Evolutionary conservation across 2,888 invertebrate species (phyloP), one percentile per base, ranked within the genome.

Genomic region (Epistrophe grossulariae): DNA sequence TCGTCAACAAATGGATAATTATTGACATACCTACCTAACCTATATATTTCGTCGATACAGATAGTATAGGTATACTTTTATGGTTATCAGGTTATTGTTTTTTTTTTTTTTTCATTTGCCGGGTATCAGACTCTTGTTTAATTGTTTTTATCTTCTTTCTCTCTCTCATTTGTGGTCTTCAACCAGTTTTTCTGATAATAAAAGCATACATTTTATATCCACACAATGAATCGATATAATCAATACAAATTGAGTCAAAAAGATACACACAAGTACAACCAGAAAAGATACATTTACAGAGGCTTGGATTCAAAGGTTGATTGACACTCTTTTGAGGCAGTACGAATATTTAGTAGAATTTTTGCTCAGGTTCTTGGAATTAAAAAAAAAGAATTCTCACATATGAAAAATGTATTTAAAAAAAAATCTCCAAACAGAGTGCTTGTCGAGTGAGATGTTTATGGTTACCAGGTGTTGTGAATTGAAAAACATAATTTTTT

Each of bases 171-270:
- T n/a, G 50, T 40, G 64, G 43, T 73, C 57, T 48, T 57, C 79
- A 76, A 72, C 71, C 68, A 76, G 35, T 72, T 80, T 72, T 80
- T n/a, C 31, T 68, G 80, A 76, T 76, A 80, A 84, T 50, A 60
- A 35, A 35, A 35, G 35, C 35, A 35, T 35, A 35, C 35, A 7
- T 35, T 19, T 17, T 38, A n/a, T 50, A 71, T 71, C 62, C 45
- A 60, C 52, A 70, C 48, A 74, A 70, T 43, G 40, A 40, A 19
- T 40, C 59, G 40, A 70, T 70, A 55, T 24, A 70, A 70, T 70
- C 70, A 70, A 70, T 70, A 68, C 13, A 70, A 70, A 70, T 70
- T 55, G 70, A 70, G 55, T 55, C 24, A 28, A 70, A 68, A 55
- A 52, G 70, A 70, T 55, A 72, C 77, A 68, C 60, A 74, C 15